phyloP scores from a whole-genome alignment of 2,113 vertebrate species.

The Salvelinus namaycush region DNA sequence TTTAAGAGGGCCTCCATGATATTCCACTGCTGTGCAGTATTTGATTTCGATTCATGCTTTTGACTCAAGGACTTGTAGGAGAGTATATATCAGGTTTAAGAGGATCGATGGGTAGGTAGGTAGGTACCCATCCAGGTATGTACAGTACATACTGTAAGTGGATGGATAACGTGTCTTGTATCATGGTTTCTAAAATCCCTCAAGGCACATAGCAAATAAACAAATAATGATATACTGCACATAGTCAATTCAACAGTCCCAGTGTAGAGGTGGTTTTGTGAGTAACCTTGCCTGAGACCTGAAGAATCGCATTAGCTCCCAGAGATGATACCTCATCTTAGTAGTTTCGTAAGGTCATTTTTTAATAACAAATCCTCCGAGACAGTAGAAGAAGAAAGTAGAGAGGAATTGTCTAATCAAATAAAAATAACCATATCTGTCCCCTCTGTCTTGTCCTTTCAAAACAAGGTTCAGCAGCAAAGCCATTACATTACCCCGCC shows the following conservation, averaged over 20 bases:
- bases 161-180: no score
- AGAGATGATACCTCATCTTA: no score
- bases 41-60: conserved; percentile 28
- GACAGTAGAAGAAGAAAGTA: conserved; percentile 1
- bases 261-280: no score
- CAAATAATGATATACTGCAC: not conserved
- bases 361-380: no score
- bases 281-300: no score
- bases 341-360: no score
- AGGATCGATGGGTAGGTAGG: not conserved
- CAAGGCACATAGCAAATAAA: not conserved
- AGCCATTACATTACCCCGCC: conserved; percentile 17
- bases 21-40: conserved; percentile 33
- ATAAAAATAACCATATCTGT: conserved; percentile 24
- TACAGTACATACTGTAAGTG: no score
- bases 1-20: conserved; percentile 34
- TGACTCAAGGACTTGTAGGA: not conserved
- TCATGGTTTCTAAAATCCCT: not conserved
- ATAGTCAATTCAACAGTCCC: no score
- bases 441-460: not conserved
- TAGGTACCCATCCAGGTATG: no score
- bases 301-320: no score
- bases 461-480: conserved; percentile 11
- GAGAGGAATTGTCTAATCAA: conserved; percentile 27
- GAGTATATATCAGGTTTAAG: not conserved